These are phyloP conservation scores for Saccopteryx leptura DNA, from an alignment of 2,113 vertebrate species.

Conservation along the genomic window DNA sequence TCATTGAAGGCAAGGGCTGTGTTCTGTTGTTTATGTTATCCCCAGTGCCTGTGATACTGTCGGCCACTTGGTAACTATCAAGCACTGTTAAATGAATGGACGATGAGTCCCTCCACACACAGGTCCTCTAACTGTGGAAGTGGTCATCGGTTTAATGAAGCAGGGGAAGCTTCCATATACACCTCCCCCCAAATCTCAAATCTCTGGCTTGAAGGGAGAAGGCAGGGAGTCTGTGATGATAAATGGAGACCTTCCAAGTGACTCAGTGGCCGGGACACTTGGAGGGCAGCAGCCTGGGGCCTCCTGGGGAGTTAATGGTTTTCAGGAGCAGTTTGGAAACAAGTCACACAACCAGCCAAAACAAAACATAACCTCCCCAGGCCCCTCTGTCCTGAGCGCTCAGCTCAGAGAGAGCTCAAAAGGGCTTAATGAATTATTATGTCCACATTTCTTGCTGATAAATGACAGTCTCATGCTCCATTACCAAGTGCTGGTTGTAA, in stretches of 20 bases:
- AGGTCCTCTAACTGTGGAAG: background rate
- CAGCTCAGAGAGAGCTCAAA: conserved; percentile 79
- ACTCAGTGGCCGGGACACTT: conserved; percentile 47
- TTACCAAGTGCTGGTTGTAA: conserved; percentile 85
- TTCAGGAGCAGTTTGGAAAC: conserved; percentile 75
- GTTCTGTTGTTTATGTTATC: background rate
- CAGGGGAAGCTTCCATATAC: background rate
- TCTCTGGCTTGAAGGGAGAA: conserved; percentile 17
- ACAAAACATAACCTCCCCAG: conserved; percentile 72
- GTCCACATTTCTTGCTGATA: conserved; percentile 87
- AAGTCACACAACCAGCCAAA: conserved; percentile 63
- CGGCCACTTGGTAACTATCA: background rate
- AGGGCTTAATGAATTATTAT: conserved; percentile 85
- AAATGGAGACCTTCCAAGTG: conserved; percentile 66
- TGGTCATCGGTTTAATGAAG: background rate
- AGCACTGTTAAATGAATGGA: background rate
- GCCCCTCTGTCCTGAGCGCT: conserved; percentile 66
- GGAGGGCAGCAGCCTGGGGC: conserved; percentile 64
- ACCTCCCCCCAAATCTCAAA: background rate
- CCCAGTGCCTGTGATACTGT: background rate
- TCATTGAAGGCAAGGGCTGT: background rate
- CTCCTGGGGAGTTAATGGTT: conserved; percentile 67
- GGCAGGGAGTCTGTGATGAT: conserved; percentile 30
- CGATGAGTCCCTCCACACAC: accelerated
- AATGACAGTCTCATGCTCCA: conserved; percentile 87